phyloP scores from a whole-genome alignment of 2,797 vertebrate genomes.

The Cephalopachus bancanus region DNA sequence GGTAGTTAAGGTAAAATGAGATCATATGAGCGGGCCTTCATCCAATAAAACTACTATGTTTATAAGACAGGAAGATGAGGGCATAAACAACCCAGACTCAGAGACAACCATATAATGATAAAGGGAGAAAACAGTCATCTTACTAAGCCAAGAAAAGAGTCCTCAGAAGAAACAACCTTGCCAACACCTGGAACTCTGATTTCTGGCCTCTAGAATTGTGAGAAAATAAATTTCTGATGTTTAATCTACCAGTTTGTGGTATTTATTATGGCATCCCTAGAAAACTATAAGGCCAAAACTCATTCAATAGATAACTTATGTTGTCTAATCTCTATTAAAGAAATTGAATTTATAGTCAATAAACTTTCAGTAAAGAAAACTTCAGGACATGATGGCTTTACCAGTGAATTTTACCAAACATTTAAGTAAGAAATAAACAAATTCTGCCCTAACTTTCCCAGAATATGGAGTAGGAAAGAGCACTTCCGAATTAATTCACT shows the following conservation, averaged over 20 bases:
- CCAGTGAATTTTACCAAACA: background rate
- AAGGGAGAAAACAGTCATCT: background rate
- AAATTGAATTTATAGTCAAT: background rate
- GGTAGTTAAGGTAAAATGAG: background rate
- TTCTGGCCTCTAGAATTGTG: background rate
- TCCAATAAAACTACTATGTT: background rate
- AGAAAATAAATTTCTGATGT: background rate
- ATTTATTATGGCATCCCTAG: background rate
- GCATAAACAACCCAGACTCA: background rate
- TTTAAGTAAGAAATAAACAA: background rate
- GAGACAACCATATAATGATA: too few species aligned
- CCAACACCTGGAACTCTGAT: background rate
- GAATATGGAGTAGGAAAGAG: background rate
- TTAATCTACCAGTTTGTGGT: background rate
- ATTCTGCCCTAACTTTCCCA: background rate
- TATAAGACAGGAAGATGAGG: background rate
- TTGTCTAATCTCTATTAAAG: background rate
- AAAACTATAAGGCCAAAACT: background rate
- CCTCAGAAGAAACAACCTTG: background rate
- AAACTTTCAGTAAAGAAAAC: constrained; percentile 2
- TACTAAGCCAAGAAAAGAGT: background rate
- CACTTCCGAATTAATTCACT: background rate
- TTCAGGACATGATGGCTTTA: background rate
- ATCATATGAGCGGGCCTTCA: background rate
- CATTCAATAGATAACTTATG: background rate